Base-by-base conservation (phyloP, 2,888 invertebrate genomes). In the Drosophila mercatorum region DNA sequence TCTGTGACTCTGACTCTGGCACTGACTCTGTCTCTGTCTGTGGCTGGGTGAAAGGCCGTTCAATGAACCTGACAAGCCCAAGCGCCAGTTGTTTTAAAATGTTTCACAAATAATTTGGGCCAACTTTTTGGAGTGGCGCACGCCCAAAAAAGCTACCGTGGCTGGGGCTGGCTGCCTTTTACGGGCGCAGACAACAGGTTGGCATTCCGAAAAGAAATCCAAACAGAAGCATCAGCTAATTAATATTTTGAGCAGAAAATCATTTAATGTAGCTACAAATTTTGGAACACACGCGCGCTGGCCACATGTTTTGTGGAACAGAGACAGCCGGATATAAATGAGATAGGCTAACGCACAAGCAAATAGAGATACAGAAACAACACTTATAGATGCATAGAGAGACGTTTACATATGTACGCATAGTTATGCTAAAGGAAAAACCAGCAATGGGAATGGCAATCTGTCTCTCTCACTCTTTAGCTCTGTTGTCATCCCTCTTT, bases 171-270 rank as follows among this genome's bases (percentile, higher is more conserved):
- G 44, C 11, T 17, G 61, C 70, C 63, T 36, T 66, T 31, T 63
- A 58, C 34, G 68, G 62, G 7, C 4, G 26, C 17, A 28, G 47
- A 17, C 62, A 72, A 72, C 62, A 68, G 62, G 72, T 73, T 72
- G 43, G 14, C 17, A 46, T 34, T 55, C 43, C 68, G 41, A 46
- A 51, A 31, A 52, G 65, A 59, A n/a, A 51, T 46, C 26, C 57
- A 36, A 36, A 59, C 40, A 47, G 40, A 68, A 44, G 60, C 70
- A 59, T n/a, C 14, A 62, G 73, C 85, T 88, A 80, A 85, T 85
- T 85, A 88, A 86, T 73, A 85, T 85, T 88, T 86, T 71, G 67
- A 78, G 72, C 85, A 81, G 70, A 61, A 75, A 79, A 72, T 55
- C 70, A 71, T 68, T 88, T 64, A 80, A 78, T 77, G 78, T 74